A percentile compares a stretch with the other conserved stretches of the same genome.
phyloP scores from a whole-genome alignment of 1,140 invertebrate species.

The Cydia amplana region DNA sequence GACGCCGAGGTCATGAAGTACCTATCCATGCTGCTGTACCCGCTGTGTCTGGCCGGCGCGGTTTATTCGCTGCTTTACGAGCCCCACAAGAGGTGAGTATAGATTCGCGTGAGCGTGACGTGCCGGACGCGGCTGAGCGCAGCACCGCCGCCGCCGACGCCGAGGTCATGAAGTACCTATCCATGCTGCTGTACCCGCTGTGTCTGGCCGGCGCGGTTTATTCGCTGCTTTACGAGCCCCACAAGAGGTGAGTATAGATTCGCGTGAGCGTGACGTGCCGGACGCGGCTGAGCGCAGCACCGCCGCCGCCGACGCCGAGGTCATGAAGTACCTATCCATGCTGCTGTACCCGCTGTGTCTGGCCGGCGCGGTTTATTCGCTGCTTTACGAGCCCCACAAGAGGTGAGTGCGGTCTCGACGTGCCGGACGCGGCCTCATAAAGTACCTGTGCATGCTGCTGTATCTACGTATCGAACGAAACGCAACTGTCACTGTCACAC shows the following conservation, averaged over 20 bases:
- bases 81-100: conserved; percentile 90
- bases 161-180: too few relatives aligned
- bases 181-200: conserved; percentile 95
- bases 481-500: too few relatives aligned
- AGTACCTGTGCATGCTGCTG: conserved; percentile 93
- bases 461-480: too few relatives aligned
- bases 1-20: conserved; percentile 74
- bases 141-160: too few relatives aligned
- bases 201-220: conserved; percentile 93
- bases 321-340: conserved; percentile 94
- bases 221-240: conserved; percentile 94
- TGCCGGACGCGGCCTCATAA: conserved; percentile 87
- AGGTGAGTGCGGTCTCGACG: conserved; percentile 78
- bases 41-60: conserved; percentile 91
- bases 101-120: not conserved
- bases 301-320: conserved; percentile 76
- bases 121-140: not conserved
- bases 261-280: not conserved
- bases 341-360: conserved; percentile 95
- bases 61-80: conserved; percentile 95
- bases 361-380: conserved; percentile 93
- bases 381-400: conserved; percentile 95
- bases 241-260: conserved; percentile 84
- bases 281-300: conserved; percentile 80
- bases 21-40: conserved; percentile 92